A percentile compares a stretch with the other conserved stretches of the same genome.
These are phyloP conservation scores for Rhabdomys dilectus DNA, from an alignment of 2,113 vertebrate species.

Conservation along the genomic window DNA sequence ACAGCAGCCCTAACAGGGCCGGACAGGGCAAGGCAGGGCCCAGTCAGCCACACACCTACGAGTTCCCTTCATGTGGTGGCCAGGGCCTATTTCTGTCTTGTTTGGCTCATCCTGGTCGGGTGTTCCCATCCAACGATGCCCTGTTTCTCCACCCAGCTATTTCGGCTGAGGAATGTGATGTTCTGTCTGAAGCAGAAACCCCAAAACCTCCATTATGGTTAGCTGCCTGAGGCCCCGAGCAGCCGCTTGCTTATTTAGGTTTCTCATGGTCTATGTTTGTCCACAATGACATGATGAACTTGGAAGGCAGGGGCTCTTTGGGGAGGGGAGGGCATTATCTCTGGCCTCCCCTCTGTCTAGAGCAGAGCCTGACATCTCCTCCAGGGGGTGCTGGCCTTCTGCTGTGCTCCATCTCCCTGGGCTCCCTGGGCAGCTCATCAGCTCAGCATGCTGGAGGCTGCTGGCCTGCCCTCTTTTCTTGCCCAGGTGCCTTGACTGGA, in stretches of 20 bases:
- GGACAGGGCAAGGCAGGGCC: constrained; percentile 80
- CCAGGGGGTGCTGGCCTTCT: not conserved
- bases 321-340: constrained; percentile 56
- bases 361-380: not conserved
- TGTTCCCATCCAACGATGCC: constrained; percentile 86
- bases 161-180: constrained; percentile 91
- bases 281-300: constrained; percentile 92
- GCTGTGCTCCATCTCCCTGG: fast-evolving
- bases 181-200: constrained; percentile 89
- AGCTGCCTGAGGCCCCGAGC: constrained; percentile 90
- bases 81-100: constrained; percentile 92
- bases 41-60: constrained; percentile 72
- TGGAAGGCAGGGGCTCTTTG: constrained; percentile 83
- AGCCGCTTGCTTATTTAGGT: constrained; percentile 95
- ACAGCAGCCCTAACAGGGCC: constrained; percentile 81
- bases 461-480: no score
- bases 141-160: constrained; percentile 88
- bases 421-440: not conserved
- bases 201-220: constrained; percentile 92
- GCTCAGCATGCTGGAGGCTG: not conserved
- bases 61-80: constrained; percentile 88
- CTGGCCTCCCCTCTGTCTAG: constrained; percentile 37
- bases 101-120: constrained; percentile 87
- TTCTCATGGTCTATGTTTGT: constrained; percentile 95
- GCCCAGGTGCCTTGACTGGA: not conserved